Base-by-base conservation (phyloP, 2,888 invertebrate species). In the Andrena dorsata region DNA sequence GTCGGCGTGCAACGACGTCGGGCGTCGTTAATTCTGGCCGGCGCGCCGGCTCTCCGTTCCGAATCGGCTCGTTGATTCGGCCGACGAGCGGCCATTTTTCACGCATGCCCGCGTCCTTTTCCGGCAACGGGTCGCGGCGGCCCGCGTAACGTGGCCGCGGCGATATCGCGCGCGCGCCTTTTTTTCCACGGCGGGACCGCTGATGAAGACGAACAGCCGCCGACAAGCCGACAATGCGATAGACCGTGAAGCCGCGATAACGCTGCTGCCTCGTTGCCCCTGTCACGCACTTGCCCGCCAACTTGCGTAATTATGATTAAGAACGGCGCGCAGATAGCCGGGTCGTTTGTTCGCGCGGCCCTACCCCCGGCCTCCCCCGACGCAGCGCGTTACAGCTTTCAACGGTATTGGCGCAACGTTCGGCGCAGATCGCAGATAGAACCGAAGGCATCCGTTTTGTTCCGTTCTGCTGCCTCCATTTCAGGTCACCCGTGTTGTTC, bases 211-310 rank as follows among this genome's bases (percentile, higher is more conserved):
- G 89, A 83, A 86, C 82, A 77, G 72, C 60, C 75, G 73, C 76
- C 79, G 63, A 61, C 64, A 47, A 79, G 41, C 80, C 84, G 82
- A 82, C 86, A 84, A 85, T 85, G 87, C 90, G 90, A 90, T 89
- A 90, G 89, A 90, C 88, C 90, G 90, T 90, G 88, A 90, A 90
- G 66, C 72, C 76, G 77, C 86, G 90, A 90, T 90, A 90, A 90
- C 87, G 86, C 78, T 76, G 82, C 80, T 73, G 70, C 76, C 63
- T 76, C 81, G 79, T 85, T 82, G 80, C 84, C 28, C 61, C 77
- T 65, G 65, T 72, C 79, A 80, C 75, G 64, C 80, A 75, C 64
- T 47, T 71, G 68, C 72, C 66, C 69, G 47, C 73, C 23, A 30
- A 30, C 69, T 64, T 35, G 80, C 69, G 74, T 82, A 75, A 83